A percentile compares a stretch with the other conserved stretches of the same genome.
Conservation (phyloP, 2,888 invertebrate species). For the Drosophila subsilvestris region DNA sequence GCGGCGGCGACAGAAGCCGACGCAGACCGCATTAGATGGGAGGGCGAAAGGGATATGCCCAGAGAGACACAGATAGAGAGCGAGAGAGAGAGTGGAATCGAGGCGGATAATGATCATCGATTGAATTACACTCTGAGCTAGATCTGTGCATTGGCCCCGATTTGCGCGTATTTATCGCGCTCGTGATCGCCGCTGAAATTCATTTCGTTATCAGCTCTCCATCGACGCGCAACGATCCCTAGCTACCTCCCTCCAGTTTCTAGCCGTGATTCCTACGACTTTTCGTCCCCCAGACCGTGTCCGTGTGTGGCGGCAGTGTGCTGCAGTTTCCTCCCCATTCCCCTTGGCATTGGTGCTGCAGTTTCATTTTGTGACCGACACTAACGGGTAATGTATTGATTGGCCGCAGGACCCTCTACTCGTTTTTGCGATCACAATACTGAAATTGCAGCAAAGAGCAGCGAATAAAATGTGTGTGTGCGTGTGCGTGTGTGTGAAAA, state of each 20-base stretch:
- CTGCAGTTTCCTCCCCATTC: conserved; percentile 1
- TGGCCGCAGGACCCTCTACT: conserved; percentile 75
- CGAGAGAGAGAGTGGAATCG: not conserved
- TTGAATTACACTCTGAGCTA: conserved; percentile 67
- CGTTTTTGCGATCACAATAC: conserved; percentile 85
- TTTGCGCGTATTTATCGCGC: conserved; percentile 80
- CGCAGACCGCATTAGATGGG: conserved; percentile 48
- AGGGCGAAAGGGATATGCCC: conserved; percentile 1
- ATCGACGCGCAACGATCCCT: conserved; percentile 45
- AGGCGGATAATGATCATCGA: conserved; percentile 55
- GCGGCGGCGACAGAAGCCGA: conserved; percentile 40
- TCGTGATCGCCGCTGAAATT: conserved; percentile 75
- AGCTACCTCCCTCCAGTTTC: no score
- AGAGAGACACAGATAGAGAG: conserved; percentile 5
- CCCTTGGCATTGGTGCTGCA: conserved; percentile 66
- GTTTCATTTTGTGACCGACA: conserved; percentile 85
- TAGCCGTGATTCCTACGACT: not conserved
- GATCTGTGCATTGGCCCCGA: conserved; percentile 42
- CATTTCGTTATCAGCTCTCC: conserved; percentile 81
- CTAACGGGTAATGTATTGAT: conserved; percentile 84
- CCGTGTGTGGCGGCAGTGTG: not conserved
- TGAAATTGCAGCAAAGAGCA: conserved; percentile 82
- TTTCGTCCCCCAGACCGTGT: not conserved
- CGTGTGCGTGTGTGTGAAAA: not conserved
- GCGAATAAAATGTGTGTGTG: conserved; percentile 19